Base-by-base conservation (phyloP, 1,140 invertebrate genomes). In the Aphidius gifuensis region DNA sequence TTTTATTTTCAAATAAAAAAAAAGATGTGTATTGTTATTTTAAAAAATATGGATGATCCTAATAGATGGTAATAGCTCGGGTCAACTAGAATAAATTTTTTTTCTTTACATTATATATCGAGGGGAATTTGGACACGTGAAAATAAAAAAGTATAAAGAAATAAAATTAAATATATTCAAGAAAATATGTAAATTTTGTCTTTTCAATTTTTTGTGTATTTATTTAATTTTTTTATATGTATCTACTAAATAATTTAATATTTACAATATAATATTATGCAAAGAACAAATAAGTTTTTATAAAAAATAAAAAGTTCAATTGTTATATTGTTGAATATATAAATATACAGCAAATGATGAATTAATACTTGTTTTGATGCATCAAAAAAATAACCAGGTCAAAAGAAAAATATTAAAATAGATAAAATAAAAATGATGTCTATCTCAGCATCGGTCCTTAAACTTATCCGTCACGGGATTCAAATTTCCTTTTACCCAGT, bases 401-500 rank as follows among this genome's bases (percentile, higher is more conserved):
- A 59, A 45, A 11, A 38, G 49, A 50, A 21, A 50, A 50, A 23
- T 8, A 50, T 50, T n/a, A 7, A 54, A 39, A 54, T 39, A 60
- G 43, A 40, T 46, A 44, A 32, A 38, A 46, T 47, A 44, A 39
- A 38, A 46, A 44, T 47, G 44, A 59, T 23, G 46, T 48, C 47
- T 59, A 59, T 59, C 57, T 59, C 32, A 21, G 8, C 32, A 48
- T 23, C 21, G 43, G 46, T 46, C 43, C 45, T 32, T 44, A 59
- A 59, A 59, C 43, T 59, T 48, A 59, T 46, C 57, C 57, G 44
- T 59, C 57, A 48, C 21, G 45, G 57, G 46, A 59, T 59, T 59
- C 38, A 59, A 46, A 59, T 59, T 47, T 59, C 47, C 51, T 40
- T 53, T 53, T 53, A 53, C 51, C 51, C 23, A 21, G 40, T 38